These are phyloP conservation scores for Moxostoma hubbsi DNA, from an alignment of 2,797 vertebrate species.

Conservation along the genomic window DNA sequence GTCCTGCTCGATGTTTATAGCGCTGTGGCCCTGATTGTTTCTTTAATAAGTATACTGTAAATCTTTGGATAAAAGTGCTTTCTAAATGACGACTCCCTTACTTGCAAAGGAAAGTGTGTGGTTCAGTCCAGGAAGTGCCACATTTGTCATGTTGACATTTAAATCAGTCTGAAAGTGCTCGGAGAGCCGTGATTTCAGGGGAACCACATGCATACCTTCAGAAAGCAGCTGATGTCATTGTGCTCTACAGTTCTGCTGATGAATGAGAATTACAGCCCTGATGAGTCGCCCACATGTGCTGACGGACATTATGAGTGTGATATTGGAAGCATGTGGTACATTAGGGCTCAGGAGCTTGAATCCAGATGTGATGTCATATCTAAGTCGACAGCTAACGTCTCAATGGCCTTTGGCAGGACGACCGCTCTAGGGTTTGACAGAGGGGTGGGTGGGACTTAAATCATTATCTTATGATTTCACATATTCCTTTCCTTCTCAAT, in stretches of 20 bases:
- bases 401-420: too few relatives aligned
- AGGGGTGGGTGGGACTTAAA: too few relatives aligned
- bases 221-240: neutral
- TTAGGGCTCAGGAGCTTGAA: too few relatives aligned
- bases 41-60: too few relatives aligned
- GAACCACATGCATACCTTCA: neutral
- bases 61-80: neutral
- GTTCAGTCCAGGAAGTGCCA: slow-evolving; percentile 18
- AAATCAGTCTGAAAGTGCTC: neutral
- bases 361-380: too few relatives aligned
- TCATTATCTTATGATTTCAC: slow-evolving; percentile 5
- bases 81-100: neutral
- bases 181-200: neutral
- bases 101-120: neutral
- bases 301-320: too few relatives aligned
- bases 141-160: slow-evolving; percentile 5
- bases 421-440: too few relatives aligned
- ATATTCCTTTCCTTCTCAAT: slow-evolving; percentile 31
- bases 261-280: neutral
- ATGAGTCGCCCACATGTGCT: too few relatives aligned
- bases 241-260: neutral
- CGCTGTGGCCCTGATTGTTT: too few relatives aligned
- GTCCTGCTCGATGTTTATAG: too few relatives aligned
- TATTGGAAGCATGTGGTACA: too few relatives aligned
- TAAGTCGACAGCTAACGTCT: too few relatives aligned